phyloP scores from a whole-genome alignment of 2,113 vertebrate genomes.

The Rhinogobius similis region DNA sequence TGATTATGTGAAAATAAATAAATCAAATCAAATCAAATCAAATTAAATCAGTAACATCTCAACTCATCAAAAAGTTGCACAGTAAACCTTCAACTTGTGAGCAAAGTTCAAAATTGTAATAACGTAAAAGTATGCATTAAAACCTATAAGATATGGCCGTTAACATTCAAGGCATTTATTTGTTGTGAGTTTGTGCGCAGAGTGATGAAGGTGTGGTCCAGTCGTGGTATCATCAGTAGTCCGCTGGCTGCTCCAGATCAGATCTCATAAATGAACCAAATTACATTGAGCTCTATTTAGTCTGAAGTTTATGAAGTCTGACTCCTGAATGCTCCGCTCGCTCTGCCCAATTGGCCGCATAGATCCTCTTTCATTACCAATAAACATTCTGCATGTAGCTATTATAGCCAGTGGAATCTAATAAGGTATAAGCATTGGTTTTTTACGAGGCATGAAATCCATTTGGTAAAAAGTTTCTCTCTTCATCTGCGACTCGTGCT shows the following conservation, averaged over 20 bases:
- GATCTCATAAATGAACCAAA: slow-evolving; percentile 55
- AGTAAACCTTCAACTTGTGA: background rate
- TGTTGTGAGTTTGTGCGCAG: slow-evolving; percentile 23
- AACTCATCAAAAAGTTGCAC: background rate
- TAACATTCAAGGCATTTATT: slow-evolving; percentile 34
- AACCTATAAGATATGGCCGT: slow-evolving; percentile 40
- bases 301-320: slow-evolving; percentile 63
- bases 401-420: slow-evolving; percentile 77
- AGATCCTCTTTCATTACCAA: slow-evolving; percentile 76
- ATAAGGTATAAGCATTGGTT: slow-evolving; percentile 74
- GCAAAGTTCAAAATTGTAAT: no score
- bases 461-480: slow-evolving; percentile 74
- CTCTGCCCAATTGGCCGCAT: slow-evolving; percentile 63
- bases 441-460: slow-evolving; percentile 79
- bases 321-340: slow-evolving; percentile 40
- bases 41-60: no score
- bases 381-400: slow-evolving; percentile 73
- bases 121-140: slow-evolving; percentile 18
- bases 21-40: no score
- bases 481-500: slow-evolving; percentile 55
- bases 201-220: slow-evolving; percentile 31
- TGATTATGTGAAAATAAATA: no score
- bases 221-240: slow-evolving; percentile 15
- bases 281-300: slow-evolving; percentile 59
- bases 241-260: slow-evolving; percentile 61